Percentiles rank a stretch among this genome's conserved stretches.
Evolutionary conservation across 2,797 vertebrate species (phyloP).

Genomic region (Pygocentrus nattereri): DNA sequence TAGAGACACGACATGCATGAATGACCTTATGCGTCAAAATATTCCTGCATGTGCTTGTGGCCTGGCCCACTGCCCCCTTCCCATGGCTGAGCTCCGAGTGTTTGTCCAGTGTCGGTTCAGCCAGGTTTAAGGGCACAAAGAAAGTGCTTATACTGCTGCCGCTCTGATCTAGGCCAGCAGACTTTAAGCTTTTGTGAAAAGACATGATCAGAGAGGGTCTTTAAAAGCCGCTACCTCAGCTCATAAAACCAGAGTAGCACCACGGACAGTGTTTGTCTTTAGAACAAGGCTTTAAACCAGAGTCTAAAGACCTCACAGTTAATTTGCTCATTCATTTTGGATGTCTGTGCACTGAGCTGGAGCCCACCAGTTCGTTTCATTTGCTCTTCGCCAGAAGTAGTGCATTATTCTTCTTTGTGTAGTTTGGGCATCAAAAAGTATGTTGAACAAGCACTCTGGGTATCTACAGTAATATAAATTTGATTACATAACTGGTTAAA

Average conservation of each 20-base stretch:
- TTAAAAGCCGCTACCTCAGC: conserved; percentile 50
- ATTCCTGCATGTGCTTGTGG: conserved; percentile 53
- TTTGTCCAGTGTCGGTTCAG: conserved; percentile 71
- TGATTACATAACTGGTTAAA: neutral
- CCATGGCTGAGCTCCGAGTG: conserved; percentile 63
- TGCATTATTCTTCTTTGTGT: neutral
- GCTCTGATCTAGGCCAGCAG: conserved; percentile 65
- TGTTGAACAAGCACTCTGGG: neutral
- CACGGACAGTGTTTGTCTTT: conserved; percentile 4
- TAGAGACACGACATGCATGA: conserved; percentile 51
- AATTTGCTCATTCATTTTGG: neutral
- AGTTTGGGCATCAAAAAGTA: neutral
- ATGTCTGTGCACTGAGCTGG: neutral
- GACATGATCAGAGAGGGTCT: conserved; percentile 61
- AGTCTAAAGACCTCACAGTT: neutral
- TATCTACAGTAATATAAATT: neutral
- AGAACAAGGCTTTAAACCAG: neutral
- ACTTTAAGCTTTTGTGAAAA: conserved; percentile 69
- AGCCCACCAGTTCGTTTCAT: neutral
- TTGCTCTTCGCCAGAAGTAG: neutral
- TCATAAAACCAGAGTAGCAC: neutral
- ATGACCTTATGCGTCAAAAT: conserved; percentile 53
- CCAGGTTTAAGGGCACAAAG: conserved; percentile 76
- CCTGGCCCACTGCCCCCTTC: conserved; percentile 60
- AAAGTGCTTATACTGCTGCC: conserved; percentile 72